Evolutionary conservation across 1,140 invertebrate species (phyloP).

Genomic region (Leptinotarsa lineolata): DNA sequence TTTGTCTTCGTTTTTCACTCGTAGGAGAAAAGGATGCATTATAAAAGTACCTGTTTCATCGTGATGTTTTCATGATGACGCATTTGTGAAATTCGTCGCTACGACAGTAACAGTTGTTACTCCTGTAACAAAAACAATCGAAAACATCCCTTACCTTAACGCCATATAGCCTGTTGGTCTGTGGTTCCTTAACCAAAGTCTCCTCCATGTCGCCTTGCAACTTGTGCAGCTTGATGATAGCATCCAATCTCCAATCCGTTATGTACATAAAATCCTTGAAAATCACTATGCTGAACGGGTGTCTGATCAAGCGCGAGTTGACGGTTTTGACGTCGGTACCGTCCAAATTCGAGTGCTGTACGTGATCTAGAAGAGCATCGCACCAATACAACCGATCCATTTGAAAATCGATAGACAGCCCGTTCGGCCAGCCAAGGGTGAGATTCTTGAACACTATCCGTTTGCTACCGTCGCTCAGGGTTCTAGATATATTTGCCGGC

Average conservation of each 20-base stretch:
- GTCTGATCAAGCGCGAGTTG: conserved; percentile 84
- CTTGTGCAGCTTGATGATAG: conserved; percentile 91
- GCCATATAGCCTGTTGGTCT: conserved; percentile 88
- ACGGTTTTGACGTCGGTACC: conserved; percentile 91
- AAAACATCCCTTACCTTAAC: conserved; percentile 67
- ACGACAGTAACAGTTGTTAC: too few relatives aligned
- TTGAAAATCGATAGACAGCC: conserved; percentile 88
- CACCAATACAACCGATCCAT: conserved; percentile 92
- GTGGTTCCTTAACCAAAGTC: conserved; percentile 83
- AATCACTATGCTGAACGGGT: conserved; percentile 95
- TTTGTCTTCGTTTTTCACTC: too few relatives aligned
- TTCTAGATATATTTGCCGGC: conserved; percentile 92
- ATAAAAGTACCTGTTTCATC: too few relatives aligned
- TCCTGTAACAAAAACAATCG: too few relatives aligned
- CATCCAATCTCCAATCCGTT: conserved; percentile 95
- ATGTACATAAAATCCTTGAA: conserved; percentile 95
- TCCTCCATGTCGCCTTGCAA: conserved; percentile 83
- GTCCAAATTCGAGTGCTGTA: conserved; percentile 93
- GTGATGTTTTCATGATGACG: too few relatives aligned
- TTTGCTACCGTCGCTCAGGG: conserved; percentile 85
- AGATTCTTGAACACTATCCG: conserved; percentile 89
- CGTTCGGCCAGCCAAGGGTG: conserved; percentile 95
- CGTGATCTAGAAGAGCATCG: conserved; percentile 92
- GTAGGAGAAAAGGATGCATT: too few relatives aligned
- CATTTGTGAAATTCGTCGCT: too few relatives aligned